A percentile compares a stretch with the other conserved stretches of the same genome.
Evolutionary conservation across 2,113 vertebrate genomes (phyloP).

Genomic region (Syngnathoides biaculeatus): DNA sequence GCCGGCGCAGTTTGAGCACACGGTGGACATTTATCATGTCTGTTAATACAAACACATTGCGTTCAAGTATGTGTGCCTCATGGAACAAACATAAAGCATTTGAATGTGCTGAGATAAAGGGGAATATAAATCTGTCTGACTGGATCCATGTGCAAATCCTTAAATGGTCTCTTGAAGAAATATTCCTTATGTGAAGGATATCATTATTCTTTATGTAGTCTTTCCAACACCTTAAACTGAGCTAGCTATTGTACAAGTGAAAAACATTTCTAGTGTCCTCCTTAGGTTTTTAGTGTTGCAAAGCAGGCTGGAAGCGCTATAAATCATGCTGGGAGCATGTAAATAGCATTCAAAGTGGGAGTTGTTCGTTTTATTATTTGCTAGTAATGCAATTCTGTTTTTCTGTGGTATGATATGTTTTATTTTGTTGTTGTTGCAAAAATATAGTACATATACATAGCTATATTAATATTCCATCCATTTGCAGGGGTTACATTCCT

Average conservation of each 20-base stretch:
- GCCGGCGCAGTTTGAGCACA: constrained; percentile 1
- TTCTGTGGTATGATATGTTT: too few species aligned
- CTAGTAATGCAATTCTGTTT: too few species aligned
- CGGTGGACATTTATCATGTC: constrained; percentile 12
- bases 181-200: neutral
- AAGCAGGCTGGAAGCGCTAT: too few species aligned
- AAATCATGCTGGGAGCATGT: too few species aligned
- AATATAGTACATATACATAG: too few species aligned
- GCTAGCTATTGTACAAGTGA: neutral
- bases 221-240: neutral
- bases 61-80: constrained; percentile 12
- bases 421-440: too few species aligned
- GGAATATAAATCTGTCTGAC: constrained; percentile 16
- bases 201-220: neutral
- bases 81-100: constrained; percentile 26
- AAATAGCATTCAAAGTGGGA: too few species aligned
- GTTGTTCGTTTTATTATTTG: too few species aligned
- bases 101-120: constrained; percentile 29
- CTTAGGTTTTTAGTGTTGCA: too few species aligned
- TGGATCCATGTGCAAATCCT: constrained; percentile 4
- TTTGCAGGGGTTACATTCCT: too few species aligned
- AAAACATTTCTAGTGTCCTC: neutral
- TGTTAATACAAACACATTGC: constrained; percentile 7
- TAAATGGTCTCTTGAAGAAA: neutral
- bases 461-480: too few species aligned